Percentiles rank a stretch among this genome's conserved stretches.
Evolutionary conservation across 2,888 invertebrate species (phyloP).

Genomic region (Drosophila trichaetosa): DNA sequence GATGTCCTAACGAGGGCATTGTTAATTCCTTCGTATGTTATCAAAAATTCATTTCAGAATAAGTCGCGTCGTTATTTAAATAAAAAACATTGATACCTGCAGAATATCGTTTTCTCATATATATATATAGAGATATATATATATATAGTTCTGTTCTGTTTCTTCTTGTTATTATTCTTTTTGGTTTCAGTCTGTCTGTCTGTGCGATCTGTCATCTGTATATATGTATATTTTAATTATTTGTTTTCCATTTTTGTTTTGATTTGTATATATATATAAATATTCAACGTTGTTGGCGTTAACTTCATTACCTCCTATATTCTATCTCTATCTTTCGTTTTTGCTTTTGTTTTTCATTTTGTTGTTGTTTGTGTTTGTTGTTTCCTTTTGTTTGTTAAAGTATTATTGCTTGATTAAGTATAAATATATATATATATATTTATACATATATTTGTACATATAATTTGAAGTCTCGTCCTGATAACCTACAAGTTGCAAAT

Average conservation of each 20-base stretch:
- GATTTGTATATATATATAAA: conserved; percentile 12
- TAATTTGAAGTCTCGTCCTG: conserved; percentile 13
- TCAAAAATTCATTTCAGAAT: too few species aligned
- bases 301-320: conserved; percentile 6
- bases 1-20: too few species aligned
- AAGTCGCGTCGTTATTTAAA: too few species aligned
- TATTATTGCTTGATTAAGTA: conserved; percentile 39
- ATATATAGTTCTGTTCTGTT: background rate
- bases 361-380: conserved; percentile 27
- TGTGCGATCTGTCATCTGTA: conserved; percentile 32
- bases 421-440: conserved; percentile 21
- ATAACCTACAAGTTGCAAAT: conserved; percentile 16
- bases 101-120: too few species aligned
- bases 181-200: conserved; percentile 38
- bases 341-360: background rate
- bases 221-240: conserved; percentile 10
- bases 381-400: conserved; percentile 34
- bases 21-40: too few species aligned
- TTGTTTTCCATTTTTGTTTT: conserved; percentile 5
- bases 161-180: background rate
- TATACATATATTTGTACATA: conserved; percentile 13
- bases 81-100: too few species aligned
- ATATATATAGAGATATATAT: too few species aligned
- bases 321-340: conserved; percentile 12
- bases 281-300: conserved; percentile 35